phyloP scores from a whole-genome alignment of 1,140 invertebrate genomes.

The Heliconius himera region DNA sequence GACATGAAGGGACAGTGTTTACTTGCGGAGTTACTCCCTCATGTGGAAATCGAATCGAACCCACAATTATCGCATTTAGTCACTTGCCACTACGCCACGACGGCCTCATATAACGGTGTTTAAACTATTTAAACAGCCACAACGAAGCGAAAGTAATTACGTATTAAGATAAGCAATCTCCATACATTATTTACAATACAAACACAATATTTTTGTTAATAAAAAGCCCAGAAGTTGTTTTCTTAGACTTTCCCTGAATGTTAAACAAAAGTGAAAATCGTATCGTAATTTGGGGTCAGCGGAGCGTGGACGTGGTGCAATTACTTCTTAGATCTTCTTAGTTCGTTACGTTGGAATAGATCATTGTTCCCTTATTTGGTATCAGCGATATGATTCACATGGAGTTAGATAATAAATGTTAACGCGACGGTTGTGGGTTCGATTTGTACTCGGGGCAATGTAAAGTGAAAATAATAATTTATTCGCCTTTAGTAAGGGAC shows the following conservation, averaged over 20 bases:
- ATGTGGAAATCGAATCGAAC: too few relatives aligned
- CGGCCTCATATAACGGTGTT: not conserved
- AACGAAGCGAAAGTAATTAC: slow-evolving; percentile 2
- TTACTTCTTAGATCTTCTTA: slow-evolving; percentile 30
- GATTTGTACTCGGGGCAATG: too few relatives aligned
- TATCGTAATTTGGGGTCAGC: slow-evolving; percentile 50
- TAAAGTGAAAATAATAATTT: too few relatives aligned
- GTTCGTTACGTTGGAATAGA: slow-evolving; percentile 16
- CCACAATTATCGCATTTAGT: not conserved
- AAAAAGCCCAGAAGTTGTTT: slow-evolving; percentile 16
- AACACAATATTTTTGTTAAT: not conserved
- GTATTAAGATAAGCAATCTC: not conserved
- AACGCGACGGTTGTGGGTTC: too few relatives aligned
- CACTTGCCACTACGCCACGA: not conserved
- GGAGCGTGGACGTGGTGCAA: slow-evolving; percentile 40
- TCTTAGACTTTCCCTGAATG: slow-evolving; percentile 44
- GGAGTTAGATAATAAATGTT: not conserved
- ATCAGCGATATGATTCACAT: not conserved
- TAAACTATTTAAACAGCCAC: not conserved
- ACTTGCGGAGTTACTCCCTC: too few relatives aligned
- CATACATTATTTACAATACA: not conserved
- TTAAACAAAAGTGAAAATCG: slow-evolving; percentile 60
- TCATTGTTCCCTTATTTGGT: slow-evolving; percentile 7
- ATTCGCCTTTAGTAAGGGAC: too few relatives aligned
- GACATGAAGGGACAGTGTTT: too few relatives aligned